phyloP scores from a whole-genome alignment of 2,113 vertebrate species.

The Pseudolaguvia tuberculata region DNA sequence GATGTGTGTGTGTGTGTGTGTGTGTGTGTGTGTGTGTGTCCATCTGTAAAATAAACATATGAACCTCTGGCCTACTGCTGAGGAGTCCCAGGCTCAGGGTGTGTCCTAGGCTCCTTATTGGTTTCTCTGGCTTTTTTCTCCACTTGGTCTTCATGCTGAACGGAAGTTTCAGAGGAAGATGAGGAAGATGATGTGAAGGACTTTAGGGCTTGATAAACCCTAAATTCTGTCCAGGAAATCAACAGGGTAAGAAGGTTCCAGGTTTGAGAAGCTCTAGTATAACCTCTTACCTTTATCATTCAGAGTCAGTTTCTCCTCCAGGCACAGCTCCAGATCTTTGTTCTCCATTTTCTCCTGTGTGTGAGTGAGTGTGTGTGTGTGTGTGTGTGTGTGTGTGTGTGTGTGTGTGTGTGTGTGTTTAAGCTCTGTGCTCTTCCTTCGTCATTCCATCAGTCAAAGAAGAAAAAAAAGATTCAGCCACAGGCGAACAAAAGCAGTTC shows the following conservation, averaged over 20 bases:
- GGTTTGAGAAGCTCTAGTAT: background rate
- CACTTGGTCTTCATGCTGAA: background rate
- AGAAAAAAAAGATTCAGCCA: background rate
- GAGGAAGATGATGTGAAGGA: background rate
- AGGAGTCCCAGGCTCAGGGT: background rate
- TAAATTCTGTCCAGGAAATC: background rate
- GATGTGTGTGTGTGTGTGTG: background rate
- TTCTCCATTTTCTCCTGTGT: slow-evolving; percentile 65
- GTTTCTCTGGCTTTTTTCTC: background rate
- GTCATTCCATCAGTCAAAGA: slow-evolving; percentile 68
- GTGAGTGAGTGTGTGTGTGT: background rate
- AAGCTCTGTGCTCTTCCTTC: slow-evolving; percentile 51
- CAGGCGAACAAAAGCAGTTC: slow-evolving; percentile 1
- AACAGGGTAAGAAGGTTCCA: background rate
- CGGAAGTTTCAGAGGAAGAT: background rate
- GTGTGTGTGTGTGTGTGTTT: slow-evolving; percentile 33
- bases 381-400: slow-evolving; percentile 26
- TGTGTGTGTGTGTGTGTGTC: background rate
- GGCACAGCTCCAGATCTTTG: slow-evolving; percentile 59
- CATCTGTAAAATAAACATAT: slow-evolving; percentile 9
- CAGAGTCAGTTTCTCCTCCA: slow-evolving; percentile 66
- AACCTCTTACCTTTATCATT: slow-evolving; percentile 63
- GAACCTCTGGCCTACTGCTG: background rate
- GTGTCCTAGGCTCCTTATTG: background rate
- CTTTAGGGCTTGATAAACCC: background rate